These are phyloP conservation scores for Araneus ventricosus DNA, from an alignment of 1,140 invertebrate species.

Conservation along the genomic window DNA sequence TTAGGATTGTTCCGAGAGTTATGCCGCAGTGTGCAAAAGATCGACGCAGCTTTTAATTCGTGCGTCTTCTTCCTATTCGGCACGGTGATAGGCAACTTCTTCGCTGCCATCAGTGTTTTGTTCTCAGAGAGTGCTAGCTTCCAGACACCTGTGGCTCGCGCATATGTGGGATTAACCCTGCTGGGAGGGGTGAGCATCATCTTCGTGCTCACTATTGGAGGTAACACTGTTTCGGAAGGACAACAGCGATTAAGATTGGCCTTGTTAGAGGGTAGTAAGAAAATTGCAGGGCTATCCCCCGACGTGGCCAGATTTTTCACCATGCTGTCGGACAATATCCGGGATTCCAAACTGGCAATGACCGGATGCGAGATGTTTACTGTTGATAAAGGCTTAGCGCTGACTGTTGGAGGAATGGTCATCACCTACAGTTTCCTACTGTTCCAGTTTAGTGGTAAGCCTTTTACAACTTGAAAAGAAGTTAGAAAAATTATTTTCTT, in stretches of 20 bases:
- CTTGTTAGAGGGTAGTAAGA: background rate
- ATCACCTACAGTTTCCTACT: conserved; percentile 33
- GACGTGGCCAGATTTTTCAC: background rate
- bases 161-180: background rate
- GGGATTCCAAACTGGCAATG: background rate
- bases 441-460: conserved; percentile 13
- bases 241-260: background rate
- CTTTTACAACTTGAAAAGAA: background rate
- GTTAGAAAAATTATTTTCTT: too few relatives aligned
- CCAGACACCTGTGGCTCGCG: background rate
- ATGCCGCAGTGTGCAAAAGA: background rate
- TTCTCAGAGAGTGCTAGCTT: background rate
- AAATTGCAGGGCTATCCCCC: background rate
- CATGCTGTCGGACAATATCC: background rate
- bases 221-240: background rate
- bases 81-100: background rate
- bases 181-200: background rate
- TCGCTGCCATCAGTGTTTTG: background rate
- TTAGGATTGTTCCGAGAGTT: background rate
- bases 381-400: conserved; percentile 9
- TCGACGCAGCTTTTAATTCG: background rate
- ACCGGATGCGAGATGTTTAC: conserved; percentile 46
- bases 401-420: conserved; percentile 33
- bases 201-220: background rate
- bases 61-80: conserved; percentile 26